Evolutionary conservation across 1,140 invertebrate genomes (phyloP).

Genomic region (Hyphantria cunea): DNA sequence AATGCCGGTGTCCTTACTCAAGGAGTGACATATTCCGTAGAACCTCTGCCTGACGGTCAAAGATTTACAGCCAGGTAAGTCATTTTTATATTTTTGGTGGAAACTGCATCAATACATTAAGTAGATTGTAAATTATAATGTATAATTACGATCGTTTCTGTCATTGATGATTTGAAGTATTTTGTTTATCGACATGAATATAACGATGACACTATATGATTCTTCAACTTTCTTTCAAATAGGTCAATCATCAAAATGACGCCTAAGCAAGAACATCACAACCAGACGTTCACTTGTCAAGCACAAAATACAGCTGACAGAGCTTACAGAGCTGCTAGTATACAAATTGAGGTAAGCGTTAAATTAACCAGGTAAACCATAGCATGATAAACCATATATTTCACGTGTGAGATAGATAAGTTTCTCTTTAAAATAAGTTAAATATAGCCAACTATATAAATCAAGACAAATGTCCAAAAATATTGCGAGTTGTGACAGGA

Average conservation of each 20-base stretch:
- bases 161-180: no score
- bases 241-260: constrained; percentile 92
- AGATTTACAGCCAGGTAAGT: constrained; percentile 86
- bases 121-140: no score
- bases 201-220: no score
- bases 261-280: constrained; percentile 94
- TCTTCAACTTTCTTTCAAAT: constrained; percentile 27
- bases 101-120: no score
- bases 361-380: no score
- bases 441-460: neutral
- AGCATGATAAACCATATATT: no score
- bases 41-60: constrained; percentile 89
- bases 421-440: neutral
- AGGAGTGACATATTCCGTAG: constrained; percentile 88
- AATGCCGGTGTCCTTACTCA: constrained; percentile 90
- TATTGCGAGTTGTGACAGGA: constrained; percentile 19
- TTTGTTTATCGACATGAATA: no score
- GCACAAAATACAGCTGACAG: constrained; percentile 93
- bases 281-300: constrained; percentile 95
- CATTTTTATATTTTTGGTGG: neutral
- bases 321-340: constrained; percentile 89
- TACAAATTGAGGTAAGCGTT: constrained; percentile 87
- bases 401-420: neutral
- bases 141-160: no score
- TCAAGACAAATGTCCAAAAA: constrained; percentile 1